Evolutionary conservation across 2,888 invertebrate species (phyloP).

Genomic region (Platycheirus rosarum): DNA sequence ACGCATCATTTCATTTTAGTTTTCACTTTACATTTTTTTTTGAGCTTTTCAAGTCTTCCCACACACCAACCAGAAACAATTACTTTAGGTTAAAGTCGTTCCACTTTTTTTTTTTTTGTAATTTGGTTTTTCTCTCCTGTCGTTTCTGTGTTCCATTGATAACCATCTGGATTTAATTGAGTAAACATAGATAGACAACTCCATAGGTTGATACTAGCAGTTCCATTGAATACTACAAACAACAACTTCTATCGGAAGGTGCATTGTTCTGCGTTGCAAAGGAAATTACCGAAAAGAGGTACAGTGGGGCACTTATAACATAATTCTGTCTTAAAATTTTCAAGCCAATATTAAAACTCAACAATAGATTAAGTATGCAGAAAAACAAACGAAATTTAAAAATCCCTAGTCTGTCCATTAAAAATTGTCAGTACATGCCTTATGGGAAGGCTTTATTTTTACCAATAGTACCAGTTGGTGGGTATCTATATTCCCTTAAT

Average conservation of each 20-base stretch:
- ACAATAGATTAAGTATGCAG: no score
- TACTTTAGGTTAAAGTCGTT: slow-evolving; percentile 70
- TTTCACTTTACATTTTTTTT: slow-evolving; percentile 50
- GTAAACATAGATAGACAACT: slow-evolving; percentile 42
- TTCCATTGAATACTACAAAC: slow-evolving; percentile 10
- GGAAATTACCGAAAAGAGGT: slow-evolving; percentile 21
- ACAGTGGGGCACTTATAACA: slow-evolving; percentile 10
- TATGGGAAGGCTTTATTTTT: no score
- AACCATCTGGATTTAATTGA: slow-evolving; percentile 73
- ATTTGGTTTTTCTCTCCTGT: slow-evolving; percentile 8
- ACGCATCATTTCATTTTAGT: slow-evolving; percentile 73
- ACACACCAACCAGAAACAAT: slow-evolving; percentile 68
- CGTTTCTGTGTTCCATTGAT: slow-evolving; percentile 53
- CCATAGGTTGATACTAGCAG: slow-evolving; percentile 21
- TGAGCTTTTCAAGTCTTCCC: slow-evolving; percentile 50
- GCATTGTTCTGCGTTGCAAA: slow-evolving; percentile 50
- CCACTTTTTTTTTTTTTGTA: slow-evolving; percentile 47
- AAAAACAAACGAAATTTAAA: no score
- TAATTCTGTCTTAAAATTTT: no score
- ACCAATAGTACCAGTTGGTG: no score
- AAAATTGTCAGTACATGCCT: no score
- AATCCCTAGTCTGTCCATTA: no score
- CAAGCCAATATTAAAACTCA: no score
- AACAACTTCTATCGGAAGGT: slow-evolving; percentile 4
- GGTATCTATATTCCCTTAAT: no score